Conservation (phyloP, 2,888 invertebrate genomes). For the Chromoteleia sp. region DNA sequence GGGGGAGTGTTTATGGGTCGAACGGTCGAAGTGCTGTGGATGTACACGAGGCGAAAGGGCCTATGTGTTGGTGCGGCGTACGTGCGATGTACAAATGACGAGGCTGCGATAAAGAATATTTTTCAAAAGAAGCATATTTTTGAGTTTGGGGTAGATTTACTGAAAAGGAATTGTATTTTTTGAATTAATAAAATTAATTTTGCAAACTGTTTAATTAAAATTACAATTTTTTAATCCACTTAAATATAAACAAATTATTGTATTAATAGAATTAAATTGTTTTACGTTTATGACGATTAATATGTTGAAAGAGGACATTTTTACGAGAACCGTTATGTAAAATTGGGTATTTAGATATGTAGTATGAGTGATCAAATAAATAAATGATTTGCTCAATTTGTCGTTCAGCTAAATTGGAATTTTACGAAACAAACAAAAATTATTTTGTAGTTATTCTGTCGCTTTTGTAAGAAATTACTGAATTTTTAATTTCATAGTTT, state of each 20-base stretch:
- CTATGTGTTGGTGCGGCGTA: constrained; percentile 20
- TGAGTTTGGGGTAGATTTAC: background rate
- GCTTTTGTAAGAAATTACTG: background rate
- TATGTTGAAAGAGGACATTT: no score
- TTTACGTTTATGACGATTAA: no score
- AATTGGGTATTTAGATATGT: no score
- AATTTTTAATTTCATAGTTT: background rate
- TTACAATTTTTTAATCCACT: no score
- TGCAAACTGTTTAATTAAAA: no score
- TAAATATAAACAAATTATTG: no score
- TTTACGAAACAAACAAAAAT: constrained; percentile 3
- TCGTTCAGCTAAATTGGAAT: no score
- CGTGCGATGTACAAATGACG: constrained; percentile 36
- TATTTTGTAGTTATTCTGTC: background rate
- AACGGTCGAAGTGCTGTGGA: constrained; percentile 34
- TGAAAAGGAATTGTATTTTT: background rate
- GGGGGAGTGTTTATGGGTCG: constrained; percentile 51
- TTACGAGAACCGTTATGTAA: no score
- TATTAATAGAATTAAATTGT: no score
- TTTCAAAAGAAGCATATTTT: constrained; percentile 25
- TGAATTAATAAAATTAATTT: no score
- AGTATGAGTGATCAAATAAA: no score
- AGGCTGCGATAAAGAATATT: constrained; percentile 31
- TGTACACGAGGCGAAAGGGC: constrained; percentile 21
- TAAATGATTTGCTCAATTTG: no score